Percentiles rank a stretch among this genome's conserved stretches.
phyloP scores from a whole-genome alignment of 2,888 invertebrate species.

The Trichogramma evanescens region DNA sequence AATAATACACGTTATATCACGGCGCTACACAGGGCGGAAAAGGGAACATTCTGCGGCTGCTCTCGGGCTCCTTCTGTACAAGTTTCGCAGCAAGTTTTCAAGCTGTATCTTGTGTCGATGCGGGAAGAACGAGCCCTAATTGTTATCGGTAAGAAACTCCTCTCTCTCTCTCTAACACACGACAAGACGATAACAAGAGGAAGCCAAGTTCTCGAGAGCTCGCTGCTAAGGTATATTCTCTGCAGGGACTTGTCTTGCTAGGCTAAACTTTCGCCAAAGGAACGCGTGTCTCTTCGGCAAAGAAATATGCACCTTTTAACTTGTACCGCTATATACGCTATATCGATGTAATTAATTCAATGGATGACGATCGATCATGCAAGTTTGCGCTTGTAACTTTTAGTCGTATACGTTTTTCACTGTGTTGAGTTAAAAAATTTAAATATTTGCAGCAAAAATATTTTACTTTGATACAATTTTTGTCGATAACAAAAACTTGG shows the following conservation, averaged over 20 bases:
- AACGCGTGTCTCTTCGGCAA: neutral
- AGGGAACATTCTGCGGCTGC: conserved; percentile 24
- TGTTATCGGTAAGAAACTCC: conserved; percentile 43
- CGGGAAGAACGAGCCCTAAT: conserved; percentile 35
- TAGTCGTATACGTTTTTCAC: too few relatives aligned
- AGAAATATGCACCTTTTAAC: conserved; percentile 18
- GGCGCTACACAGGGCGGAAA: neutral
- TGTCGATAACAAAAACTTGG: too few relatives aligned
- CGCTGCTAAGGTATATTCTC: conserved; percentile 15
- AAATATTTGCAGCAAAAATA: too few relatives aligned
- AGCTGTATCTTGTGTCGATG: conserved; percentile 36
- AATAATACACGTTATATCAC: neutral
- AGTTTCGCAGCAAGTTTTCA: conserved; percentile 35
- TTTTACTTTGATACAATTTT: too few relatives aligned
- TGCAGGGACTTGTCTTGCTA: neutral
- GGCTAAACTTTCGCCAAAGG: neutral
- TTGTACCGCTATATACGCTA: conserved; percentile 1
- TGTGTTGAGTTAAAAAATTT: too few relatives aligned
- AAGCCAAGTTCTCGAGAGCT: conserved; percentile 13
- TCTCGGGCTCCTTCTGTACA: conserved; percentile 31
- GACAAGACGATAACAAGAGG: conserved; percentile 34
- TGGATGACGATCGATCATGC: neutral
- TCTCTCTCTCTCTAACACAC: neutral
- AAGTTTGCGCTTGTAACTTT: neutral
- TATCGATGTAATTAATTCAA: conserved; percentile 12